Conservation (phyloP, 1,140 invertebrate genomes). For the Elymnias hypermnestra region DNA sequence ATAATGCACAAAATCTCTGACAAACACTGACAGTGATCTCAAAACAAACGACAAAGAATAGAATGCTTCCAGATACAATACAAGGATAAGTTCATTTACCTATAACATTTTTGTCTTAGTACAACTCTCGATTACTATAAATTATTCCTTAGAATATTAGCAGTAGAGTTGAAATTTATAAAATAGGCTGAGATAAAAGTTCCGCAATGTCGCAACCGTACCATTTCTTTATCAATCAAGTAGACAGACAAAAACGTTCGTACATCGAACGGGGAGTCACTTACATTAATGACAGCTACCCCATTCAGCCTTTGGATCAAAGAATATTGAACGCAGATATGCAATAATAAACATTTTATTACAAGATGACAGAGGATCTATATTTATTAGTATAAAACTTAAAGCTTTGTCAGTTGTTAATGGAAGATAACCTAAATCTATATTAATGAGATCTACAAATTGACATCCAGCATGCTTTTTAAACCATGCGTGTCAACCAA, state of each 20-base stretch:
- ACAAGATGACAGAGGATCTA: too few relatives aligned
- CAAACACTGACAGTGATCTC: too few relatives aligned
- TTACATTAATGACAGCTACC: slow-evolving; percentile 62
- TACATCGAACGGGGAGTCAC: slow-evolving; percentile 63
- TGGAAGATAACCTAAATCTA: too few relatives aligned
- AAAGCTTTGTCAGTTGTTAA: too few relatives aligned
- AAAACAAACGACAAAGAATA: too few relatives aligned
- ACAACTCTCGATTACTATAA: neutral
- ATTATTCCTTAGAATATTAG: neutral
- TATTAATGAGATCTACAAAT: too few relatives aligned
- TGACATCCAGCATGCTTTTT: too few relatives aligned
- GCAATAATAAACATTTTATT: too few relatives aligned
- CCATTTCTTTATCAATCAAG: slow-evolving; percentile 66
- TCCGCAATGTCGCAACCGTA: slow-evolving; percentile 51
- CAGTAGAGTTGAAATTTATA: slow-evolving; percentile 5
- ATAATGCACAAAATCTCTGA: too few relatives aligned
- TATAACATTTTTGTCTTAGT: neutral
- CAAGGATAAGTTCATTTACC: slow-evolving; percentile 1
- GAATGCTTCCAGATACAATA: neutral
- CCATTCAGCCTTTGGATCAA: slow-evolving; percentile 36
- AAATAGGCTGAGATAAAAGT: slow-evolving; percentile 11
- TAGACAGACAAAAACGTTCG: slow-evolving; percentile 54
- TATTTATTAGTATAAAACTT: too few relatives aligned
- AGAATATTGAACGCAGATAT: slow-evolving; percentile 23
- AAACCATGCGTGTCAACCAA: too few relatives aligned